Evolutionary conservation across 2,113 vertebrate genomes (phyloP), one percentile per base, ranked within the genome.

Genomic region (Zosterops lateralis): DNA sequence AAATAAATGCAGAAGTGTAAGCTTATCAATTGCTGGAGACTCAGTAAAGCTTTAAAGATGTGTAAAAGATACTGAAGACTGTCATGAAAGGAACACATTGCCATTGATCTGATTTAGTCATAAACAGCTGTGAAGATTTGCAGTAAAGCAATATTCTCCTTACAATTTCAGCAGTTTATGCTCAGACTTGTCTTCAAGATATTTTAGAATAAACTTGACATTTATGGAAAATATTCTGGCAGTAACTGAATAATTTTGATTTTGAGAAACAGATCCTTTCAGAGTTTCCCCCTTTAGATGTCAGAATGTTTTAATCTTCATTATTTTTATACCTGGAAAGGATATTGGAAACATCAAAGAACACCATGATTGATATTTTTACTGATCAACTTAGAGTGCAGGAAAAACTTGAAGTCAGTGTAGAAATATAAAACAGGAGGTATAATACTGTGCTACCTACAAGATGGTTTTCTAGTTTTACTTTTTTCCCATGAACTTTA

Each of bases 221-320:
- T 91, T 84, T 90, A 79, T 70, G 57, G 77, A 93, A 92, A 91
- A 84, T 82, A 91, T 89, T 74, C 85, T 84, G 58, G 51, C 44
- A 74, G 25, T 54, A 91, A 81, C 38, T 25, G 58, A 93, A 83
- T 82, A 79, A 89, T 80, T 84, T 61, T 90, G 45, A 74, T 92
- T 95, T 91, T 92, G 68, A 90, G 40, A 84, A 75, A 95, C 19
- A 48, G 44, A 93, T 74, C 48, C 29, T 92, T 87, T 89, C 48
- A 72, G 42, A 17, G 42, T 74, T 48, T 15, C 18, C 34, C 21
- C 11, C 32, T 50, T 81, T 42, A 89, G 77, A 92, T 72, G 80
- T 84, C 91, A 81, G 61, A 84, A 65, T 78, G 22, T 61, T 93
- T 95, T 92, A 93, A 90, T 93, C 66, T 82, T 94, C 26, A 56